Base-by-base conservation (phyloP, 2,797 vertebrate species). In the Phataginus tricuspis region DNA sequence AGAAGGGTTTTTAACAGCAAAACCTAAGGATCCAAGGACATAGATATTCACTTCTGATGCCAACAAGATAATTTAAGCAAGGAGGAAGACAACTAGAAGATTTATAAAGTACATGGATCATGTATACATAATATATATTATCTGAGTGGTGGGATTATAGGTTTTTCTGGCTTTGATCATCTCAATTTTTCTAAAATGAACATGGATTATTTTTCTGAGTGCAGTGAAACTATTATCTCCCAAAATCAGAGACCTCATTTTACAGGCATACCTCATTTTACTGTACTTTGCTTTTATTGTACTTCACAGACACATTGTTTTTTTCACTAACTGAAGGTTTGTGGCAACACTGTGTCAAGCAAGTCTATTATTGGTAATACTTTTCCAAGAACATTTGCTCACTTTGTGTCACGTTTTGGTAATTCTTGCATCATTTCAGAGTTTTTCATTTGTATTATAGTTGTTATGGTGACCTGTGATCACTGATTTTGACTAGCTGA, bases 121-220 rank as follows among this genome's bases (percentile, higher is more conserved):
- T 64, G 15, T 61, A 21, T 39, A 16, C 79, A 59, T 39, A n/a
- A 39, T 94, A 11, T 55, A 4, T 89, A 9, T 84, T 57, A 55
- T 72, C 23, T 69, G 42, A 89, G 39, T 13, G 25, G 49, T 72
- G 39, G 2, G 27, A 72, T 51, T 85, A 9, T 45, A 39, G 16
- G 18, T 27, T 2, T 3, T 77, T 90, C 84, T 77, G 15, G 5
- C 55, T 71, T 92, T 92, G 31, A 1, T 83, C 19, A 82, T 75
- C 53, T 59, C 57, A 80, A 64, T 86, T 93, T 69, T 91, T 75
- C 82, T 83, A 91, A 82, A 91, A 87, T 55, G 31, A 90, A 51
- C 16, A 59, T 59, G 59, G 31, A 57, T 86, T 57, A 39, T 84
- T 89, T 88, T 88, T 83, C 39, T 66, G 29, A 92, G 34, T 92